phyloP scores from a whole-genome alignment of 1,140 invertebrate genomes.

The Atta texana region DNA sequence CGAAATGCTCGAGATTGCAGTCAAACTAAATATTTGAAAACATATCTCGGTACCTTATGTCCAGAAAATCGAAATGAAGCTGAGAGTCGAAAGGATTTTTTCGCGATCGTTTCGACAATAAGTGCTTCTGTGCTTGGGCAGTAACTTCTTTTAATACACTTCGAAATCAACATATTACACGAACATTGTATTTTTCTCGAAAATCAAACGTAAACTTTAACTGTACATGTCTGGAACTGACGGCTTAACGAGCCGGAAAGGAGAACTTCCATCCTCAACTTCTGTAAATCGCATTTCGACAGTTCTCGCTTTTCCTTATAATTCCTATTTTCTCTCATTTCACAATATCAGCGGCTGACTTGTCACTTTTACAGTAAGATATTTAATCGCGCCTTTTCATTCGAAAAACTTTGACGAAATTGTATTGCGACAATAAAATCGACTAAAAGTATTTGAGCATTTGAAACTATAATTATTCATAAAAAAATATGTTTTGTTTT shows the following conservation, averaged over 20 bases:
- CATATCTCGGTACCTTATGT: background rate
- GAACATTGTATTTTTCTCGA: constrained; percentile 26
- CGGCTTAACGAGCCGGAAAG: constrained; percentile 53
- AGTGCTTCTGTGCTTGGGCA: background rate
- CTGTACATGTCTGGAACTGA: constrained; percentile 2
- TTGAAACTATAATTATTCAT: background rate
- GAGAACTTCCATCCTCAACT: constrained; percentile 50
- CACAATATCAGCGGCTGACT: constrained; percentile 16
- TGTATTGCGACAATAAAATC: background rate
- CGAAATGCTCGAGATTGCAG: constrained; percentile 34
- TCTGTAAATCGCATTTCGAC: constrained; percentile 52
- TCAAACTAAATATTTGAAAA: constrained; percentile 65
- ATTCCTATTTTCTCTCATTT: constrained; percentile 13
- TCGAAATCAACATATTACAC: constrained; percentile 29
- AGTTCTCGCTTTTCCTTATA: constrained; percentile 30
- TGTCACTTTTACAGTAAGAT: background rate
- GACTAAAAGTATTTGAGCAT: background rate
- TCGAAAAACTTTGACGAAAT: constrained; percentile 16
- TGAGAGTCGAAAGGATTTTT: background rate
- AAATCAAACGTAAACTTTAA: constrained; percentile 36
- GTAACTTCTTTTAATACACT: background rate
- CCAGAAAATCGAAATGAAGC: constrained; percentile 5
- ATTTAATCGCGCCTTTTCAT: background rate
- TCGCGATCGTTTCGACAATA: constrained; percentile 3
- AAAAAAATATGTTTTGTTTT: background rate